Percentiles rank a stretch among this genome's conserved stretches.
Conservation (phyloP, 1,140 invertebrate species). For the Lysiphlebus fabarum region DNA sequence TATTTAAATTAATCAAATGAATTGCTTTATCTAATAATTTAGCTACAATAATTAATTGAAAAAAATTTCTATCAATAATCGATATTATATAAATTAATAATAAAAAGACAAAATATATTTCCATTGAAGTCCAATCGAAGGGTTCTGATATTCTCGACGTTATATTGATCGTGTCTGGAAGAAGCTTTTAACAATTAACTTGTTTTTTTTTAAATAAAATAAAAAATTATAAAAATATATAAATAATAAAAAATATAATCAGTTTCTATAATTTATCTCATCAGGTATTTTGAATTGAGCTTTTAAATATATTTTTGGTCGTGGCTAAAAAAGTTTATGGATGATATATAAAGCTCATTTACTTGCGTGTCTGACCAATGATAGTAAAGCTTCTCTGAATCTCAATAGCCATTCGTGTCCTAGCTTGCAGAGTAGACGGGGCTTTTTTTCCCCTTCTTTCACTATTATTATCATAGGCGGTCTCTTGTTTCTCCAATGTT, state of each 20-base stretch:
- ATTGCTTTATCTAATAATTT: too few relatives aligned
- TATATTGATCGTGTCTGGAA: slow-evolving; percentile 48
- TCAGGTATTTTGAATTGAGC: not conserved
- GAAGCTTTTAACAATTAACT: too few relatives aligned
- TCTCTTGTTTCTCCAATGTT: slow-evolving; percentile 30
- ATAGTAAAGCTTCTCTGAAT: slow-evolving; percentile 24
- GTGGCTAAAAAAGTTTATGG: not conserved
- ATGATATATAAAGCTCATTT: too few relatives aligned
- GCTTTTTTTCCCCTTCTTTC: slow-evolving; percentile 31
- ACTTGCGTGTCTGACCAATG: slow-evolving; percentile 30
- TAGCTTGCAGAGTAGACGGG: slow-evolving; percentile 34
- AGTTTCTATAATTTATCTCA: not conserved
- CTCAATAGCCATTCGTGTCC: slow-evolving; percentile 35
- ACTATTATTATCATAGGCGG: slow-evolving; percentile 27
- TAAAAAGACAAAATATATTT: too few relatives aligned
- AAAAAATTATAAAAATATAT: too few relatives aligned
- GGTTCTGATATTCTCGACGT: slow-evolving; percentile 49
- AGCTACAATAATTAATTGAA: too few relatives aligned
- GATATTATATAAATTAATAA: too few relatives aligned
- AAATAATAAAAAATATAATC: not conserved
- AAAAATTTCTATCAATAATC: too few relatives aligned
- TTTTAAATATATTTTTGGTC: slow-evolving; percentile 14
- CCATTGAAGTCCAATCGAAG: slow-evolving; percentile 1
- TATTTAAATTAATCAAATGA: too few relatives aligned
- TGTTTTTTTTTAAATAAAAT: too few relatives aligned